Percentiles rank a stretch among this genome's conserved stretches.
Conservation (phyloP, 2,797 vertebrate genomes). For the Sebastes dallii region DNA sequence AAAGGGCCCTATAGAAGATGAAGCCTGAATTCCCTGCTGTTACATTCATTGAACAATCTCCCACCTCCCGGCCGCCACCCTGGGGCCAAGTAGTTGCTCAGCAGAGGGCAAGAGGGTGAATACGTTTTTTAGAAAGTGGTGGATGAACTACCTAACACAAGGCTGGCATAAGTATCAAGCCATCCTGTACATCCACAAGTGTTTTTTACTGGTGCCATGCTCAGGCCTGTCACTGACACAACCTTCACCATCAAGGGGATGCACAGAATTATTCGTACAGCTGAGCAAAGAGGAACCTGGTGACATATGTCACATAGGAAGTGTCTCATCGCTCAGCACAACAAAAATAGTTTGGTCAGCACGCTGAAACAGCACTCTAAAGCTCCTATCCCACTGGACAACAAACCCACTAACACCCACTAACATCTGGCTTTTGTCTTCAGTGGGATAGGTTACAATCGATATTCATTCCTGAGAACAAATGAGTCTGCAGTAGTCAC, state of each 20-base stretch:
- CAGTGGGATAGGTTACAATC: neutral
- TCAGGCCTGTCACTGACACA: conserved; percentile 10
- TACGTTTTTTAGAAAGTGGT: conserved; percentile 12
- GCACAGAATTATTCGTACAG: conserved; percentile 21
- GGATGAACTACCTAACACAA: conserved; percentile 7
- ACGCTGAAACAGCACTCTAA: neutral
- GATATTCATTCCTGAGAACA: neutral
- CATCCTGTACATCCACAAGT: neutral
- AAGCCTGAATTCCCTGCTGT: conserved; percentile 9
- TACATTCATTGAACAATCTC: conserved; percentile 31
- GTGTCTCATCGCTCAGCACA: neutral
- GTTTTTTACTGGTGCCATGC: conserved; percentile 3
- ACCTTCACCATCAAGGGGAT: neutral
- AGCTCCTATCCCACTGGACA: too few species aligned
- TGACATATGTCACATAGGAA: conserved; percentile 15
- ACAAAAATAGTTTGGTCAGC: neutral
- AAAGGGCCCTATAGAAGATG: neutral
- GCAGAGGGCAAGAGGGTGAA: conserved; percentile 13
- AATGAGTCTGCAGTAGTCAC: too few species aligned
- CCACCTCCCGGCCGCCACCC: conserved; percentile 1
- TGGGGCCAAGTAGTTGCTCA: neutral
- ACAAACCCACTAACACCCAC: neutral
- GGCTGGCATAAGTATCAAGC: neutral
- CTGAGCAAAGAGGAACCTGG: conserved; percentile 10
- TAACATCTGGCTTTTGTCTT: neutral